Percentiles rank a stretch among this genome's conserved stretches.
Evolutionary conservation across 2,797 vertebrate genomes (phyloP).

Genomic region (Centropyge bicolor): DNA sequence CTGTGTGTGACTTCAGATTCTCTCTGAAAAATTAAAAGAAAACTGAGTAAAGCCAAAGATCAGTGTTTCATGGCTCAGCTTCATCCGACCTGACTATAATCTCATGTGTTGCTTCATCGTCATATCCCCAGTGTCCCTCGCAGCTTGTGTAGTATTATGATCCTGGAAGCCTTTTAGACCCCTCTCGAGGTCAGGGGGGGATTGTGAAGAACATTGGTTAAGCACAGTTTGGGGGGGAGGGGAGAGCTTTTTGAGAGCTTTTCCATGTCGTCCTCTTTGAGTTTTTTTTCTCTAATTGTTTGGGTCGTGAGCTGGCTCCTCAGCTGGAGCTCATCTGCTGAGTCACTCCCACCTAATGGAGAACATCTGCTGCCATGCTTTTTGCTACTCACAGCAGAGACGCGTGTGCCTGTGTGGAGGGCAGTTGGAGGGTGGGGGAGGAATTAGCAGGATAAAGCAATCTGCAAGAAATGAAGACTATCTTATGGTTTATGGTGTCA

Average conservation of each 20-base stretch:
- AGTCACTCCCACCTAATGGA: slow-evolving; percentile 75
- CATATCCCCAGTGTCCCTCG: slow-evolving; percentile 1
- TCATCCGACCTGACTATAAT: slow-evolving; percentile 25
- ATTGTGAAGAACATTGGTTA: slow-evolving; percentile 38
- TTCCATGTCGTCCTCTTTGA: slow-evolving; percentile 45
- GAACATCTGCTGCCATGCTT: slow-evolving; percentile 76
- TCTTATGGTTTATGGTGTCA: slow-evolving; percentile 20
- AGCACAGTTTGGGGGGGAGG: background rate
- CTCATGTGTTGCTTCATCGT: slow-evolving; percentile 24
- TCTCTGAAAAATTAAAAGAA: background rate
- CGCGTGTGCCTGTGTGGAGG: background rate
- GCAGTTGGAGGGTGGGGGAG: background rate
- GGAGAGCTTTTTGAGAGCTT: slow-evolving; percentile 33
- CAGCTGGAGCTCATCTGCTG: slow-evolving; percentile 73
- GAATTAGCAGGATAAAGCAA: slow-evolving; percentile 27
- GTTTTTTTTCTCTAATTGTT: slow-evolving; percentile 52
- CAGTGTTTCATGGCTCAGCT: background rate
- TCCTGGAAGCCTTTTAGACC: slow-evolving; percentile 48
- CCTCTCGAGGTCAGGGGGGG: slow-evolving; percentile 36
- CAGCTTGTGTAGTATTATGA: slow-evolving; percentile 15
- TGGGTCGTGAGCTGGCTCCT: slow-evolving; percentile 51
- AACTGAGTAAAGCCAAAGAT: background rate
- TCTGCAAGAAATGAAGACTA: slow-evolving; percentile 25
- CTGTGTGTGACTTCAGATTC: background rate
- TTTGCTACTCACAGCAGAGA: slow-evolving; percentile 50